Evolutionary conservation across 2,888 invertebrate species (phyloP).

Genomic region (Zaprionus obscuricornis): DNA sequence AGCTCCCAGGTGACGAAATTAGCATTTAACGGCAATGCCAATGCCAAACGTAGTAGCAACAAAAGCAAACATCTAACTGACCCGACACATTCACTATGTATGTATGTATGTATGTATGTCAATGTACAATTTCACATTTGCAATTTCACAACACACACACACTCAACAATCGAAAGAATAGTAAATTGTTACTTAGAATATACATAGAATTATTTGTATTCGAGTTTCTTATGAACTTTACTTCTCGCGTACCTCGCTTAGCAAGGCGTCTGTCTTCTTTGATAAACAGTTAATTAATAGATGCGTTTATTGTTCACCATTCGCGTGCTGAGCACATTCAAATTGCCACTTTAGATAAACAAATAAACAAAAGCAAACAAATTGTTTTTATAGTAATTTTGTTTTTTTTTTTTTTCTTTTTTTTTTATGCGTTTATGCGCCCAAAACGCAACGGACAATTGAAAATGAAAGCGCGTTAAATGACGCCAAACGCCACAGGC

Average conservation of each 20-base stretch:
- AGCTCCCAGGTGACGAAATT: constrained; percentile 52
- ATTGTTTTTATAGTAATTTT: too few relatives aligned
- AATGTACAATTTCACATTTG: constrained; percentile 42
- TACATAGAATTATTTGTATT: too few relatives aligned
- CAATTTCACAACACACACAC: constrained; percentile 35
- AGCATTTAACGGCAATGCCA: constrained; percentile 55
- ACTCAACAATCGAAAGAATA: constrained; percentile 10
- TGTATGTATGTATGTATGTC: constrained; percentile 39
- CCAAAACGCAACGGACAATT: constrained; percentile 22
- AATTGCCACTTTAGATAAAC: constrained; percentile 35
- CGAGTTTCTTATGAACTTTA: too few relatives aligned
- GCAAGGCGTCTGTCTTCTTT: constrained; percentile 18
- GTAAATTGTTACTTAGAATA: constrained; percentile 17
- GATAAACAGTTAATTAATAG: constrained; percentile 53
- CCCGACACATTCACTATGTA: constrained; percentile 6
- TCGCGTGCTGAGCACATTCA: constrained; percentile 47
- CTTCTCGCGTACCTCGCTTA: constrained; percentile 8
- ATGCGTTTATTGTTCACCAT: constrained; percentile 40
- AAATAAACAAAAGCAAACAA: too few relatives aligned
- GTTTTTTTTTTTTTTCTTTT: too few relatives aligned
- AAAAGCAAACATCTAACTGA: constrained; percentile 30
- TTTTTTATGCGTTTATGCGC: constrained; percentile 39
- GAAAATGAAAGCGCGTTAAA: constrained; percentile 28
- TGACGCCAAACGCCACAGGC: constrained; percentile 12
- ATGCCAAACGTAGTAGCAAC: constrained; percentile 27